Evolutionary conservation across 35 echinoderm and acorn worm genomes (phyloP), one percentile per base, ranked within the genome.

Genomic region (Apostichopus japonicus): DNA sequence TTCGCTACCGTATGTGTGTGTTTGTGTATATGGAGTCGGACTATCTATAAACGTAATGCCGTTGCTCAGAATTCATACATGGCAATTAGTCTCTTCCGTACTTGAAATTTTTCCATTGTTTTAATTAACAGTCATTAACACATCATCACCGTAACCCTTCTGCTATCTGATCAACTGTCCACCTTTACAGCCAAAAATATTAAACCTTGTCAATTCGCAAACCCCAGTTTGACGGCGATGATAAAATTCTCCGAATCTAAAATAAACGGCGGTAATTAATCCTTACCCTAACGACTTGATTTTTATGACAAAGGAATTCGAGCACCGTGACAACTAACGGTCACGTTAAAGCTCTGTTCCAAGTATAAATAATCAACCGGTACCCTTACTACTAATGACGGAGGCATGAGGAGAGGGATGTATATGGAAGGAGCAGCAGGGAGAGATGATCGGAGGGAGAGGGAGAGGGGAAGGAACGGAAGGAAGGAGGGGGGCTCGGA

Each of bases 191-290:
- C 19, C 16, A 75, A 21, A n/a, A 75, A 19, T 23, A 75, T 15
- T 75, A 75, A 75, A n/a, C 71, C 71, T 75, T 75, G 71, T 75
- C 71, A 75, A 75, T 75, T 75, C n/a, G 71, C 16, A 75, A 75
- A 75, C 21, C 71, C 13, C 71, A 75, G 22, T 19, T 75, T 75
- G 71, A 75, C 71, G 71, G 17, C n/a, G 71, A 75, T 75, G 71
- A 75, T 75, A 75, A 75, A 75, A 75, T 75, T 19, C 71, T 75
- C 21, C 71, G 17, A 75, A 75, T 75, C 71, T 75, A 75, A 75
- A 75, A 75, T 75, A 75, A 19, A 19, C 16, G 71, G n/a, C 17
- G 2, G 71, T 75, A 75, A 75, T 75, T 21, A 75, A 75, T 75
- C 71, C 71, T 75, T 5, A 75, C 11, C 71, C 15, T 75, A 75